Evolutionary conservation across 2,113 vertebrate species (phyloP).

Genomic region (Chelonoidis abingdonii): DNA sequence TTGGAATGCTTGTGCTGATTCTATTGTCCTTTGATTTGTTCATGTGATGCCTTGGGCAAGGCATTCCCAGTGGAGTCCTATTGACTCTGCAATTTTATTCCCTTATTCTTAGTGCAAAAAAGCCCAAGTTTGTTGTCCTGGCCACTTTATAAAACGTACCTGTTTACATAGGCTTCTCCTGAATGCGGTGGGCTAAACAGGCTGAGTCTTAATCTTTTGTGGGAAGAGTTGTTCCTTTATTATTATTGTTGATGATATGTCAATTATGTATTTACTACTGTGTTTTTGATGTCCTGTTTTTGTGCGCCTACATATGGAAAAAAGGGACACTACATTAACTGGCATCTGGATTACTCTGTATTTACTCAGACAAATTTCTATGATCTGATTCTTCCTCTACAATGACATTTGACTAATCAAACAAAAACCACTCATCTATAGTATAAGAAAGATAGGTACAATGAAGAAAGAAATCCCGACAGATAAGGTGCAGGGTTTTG

Average conservation of each 20-base stretch:
- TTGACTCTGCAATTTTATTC: not conserved
- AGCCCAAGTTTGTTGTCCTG: not conserved
- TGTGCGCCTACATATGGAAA: not conserved
- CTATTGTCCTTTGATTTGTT: not conserved
- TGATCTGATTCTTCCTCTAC: not conserved
- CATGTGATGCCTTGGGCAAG: not conserved
- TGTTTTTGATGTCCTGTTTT: not conserved
- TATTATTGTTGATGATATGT: not conserved
- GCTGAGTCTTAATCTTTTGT: not conserved
- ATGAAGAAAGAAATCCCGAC: not conserved
- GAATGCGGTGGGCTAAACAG: not conserved
- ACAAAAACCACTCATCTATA: not conserved
- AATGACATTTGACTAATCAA: not conserved
- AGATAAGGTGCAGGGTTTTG: not conserved
- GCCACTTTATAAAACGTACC: not conserved
- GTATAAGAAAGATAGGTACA: not conserved
- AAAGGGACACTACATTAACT: accelerated
- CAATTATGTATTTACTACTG: not conserved
- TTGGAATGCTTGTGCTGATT: not conserved
- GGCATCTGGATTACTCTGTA: not conserved
- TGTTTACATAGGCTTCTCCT: not conserved
- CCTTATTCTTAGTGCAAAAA: not conserved
- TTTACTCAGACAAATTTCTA: not conserved
- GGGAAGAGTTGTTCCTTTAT: not conserved
- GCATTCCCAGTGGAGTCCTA: not conserved